Conservation (phyloP, 2,888 invertebrate genomes). For the Coremacera marginata region DNA sequence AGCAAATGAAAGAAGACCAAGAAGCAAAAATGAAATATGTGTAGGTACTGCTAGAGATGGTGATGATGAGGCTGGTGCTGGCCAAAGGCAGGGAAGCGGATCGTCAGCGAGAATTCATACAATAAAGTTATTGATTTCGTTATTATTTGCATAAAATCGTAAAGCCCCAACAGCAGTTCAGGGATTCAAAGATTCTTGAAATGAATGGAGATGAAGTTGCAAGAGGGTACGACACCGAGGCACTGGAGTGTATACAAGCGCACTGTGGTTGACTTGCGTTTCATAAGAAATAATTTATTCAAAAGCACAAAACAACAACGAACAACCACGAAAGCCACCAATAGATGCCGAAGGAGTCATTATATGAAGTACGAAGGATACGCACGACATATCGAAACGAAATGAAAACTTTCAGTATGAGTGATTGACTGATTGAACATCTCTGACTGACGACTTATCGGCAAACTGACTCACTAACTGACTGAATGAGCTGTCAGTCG, state of each 20-base stretch:
- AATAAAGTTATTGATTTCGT: slow-evolving; percentile 13
- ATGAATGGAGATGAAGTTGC: no score
- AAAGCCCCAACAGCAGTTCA: neutral
- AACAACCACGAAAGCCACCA: neutral
- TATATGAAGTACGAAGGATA: no score
- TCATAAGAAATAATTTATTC: neutral
- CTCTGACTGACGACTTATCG: neutral
- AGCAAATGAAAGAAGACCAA: neutral
- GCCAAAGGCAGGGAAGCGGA: neutral
- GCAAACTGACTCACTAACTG: neutral
- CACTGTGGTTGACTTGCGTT: neutral
- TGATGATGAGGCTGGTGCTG: neutral
- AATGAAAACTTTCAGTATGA: no score
- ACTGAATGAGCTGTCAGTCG: neutral
- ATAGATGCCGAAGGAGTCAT: neutral
- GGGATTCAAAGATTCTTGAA: neutral
- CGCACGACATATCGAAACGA: no score
- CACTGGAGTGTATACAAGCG: neutral
- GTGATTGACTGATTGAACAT: no score
- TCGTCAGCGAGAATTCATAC: neutral
- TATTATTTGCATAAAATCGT: slow-evolving; percentile 8
- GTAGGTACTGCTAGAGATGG: no score
- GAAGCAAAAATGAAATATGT: no score
- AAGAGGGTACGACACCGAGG: neutral
- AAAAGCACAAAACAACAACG: neutral